Evolutionary conservation across 2,888 invertebrate genomes (phyloP).

Genomic region (Mesopsocus fuscifrons): DNA sequence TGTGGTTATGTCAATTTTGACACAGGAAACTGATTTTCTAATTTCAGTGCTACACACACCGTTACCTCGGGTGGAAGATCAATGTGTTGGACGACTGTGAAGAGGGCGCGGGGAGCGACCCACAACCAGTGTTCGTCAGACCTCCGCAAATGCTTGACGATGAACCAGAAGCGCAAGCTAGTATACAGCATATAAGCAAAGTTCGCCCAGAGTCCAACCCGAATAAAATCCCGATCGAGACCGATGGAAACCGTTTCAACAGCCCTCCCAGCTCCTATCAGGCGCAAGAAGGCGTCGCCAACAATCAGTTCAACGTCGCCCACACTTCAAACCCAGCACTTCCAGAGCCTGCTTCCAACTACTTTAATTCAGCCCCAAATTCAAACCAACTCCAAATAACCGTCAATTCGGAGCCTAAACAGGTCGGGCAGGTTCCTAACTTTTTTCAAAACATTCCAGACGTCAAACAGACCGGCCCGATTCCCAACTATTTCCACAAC

Average conservation of each 20-base stretch:
- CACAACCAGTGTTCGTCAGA: slow-evolving; percentile 21
- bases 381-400: not conserved
- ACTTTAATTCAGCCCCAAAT: too few species aligned
- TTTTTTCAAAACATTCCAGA: too few species aligned
- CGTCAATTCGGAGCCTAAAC: too few species aligned
- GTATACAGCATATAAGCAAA: slow-evolving; percentile 43
- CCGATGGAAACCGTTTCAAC: too few species aligned
- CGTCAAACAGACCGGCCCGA: too few species aligned
- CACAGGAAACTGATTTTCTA: too few species aligned
- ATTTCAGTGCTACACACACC: slow-evolving; percentile 76
- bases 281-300: not conserved
- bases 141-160: slow-evolving; percentile 24
- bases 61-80: slow-evolving; percentile 90
- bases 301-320: slow-evolving; percentile 4
- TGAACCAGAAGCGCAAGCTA: slow-evolving; percentile 34
- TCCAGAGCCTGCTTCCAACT: slow-evolving; percentile 5
- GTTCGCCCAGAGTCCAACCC: slow-evolving; percentile 32
- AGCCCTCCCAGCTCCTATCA: not conserved
- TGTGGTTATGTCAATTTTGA: too few species aligned
- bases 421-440: too few species aligned
- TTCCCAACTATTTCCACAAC: too few species aligned
- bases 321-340: slow-evolving; percentile 1
- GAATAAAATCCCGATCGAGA: not conserved
- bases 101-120: slow-evolving; percentile 22
- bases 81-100: slow-evolving; percentile 74